Conservation (phyloP, 2,113 vertebrate species). For the Sciurus niger region DNA sequence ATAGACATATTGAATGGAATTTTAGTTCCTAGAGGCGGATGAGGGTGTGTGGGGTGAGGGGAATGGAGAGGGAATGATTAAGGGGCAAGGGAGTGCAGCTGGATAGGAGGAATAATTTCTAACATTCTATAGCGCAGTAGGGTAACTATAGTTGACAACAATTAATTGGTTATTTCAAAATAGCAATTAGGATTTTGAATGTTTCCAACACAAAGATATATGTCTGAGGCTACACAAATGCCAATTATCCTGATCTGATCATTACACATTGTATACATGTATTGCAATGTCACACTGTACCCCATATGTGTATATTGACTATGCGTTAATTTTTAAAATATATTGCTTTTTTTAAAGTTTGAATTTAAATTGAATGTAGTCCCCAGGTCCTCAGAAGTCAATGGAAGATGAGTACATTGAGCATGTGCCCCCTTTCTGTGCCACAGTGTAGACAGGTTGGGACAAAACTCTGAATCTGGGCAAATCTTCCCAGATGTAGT, state of each 20-base stretch:
- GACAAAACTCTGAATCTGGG: background rate
- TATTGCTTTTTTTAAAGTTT: background rate
- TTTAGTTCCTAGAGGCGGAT: background rate
- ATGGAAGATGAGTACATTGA: constrained; percentile 26
- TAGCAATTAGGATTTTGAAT: background rate
- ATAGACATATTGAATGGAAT: background rate
- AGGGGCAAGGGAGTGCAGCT: background rate
- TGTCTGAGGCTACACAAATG: background rate
- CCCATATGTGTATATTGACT: background rate
- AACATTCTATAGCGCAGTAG: background rate
- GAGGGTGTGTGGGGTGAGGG: background rate
- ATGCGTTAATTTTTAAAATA: background rate
- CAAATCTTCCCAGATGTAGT: background rate
- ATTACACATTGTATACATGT: background rate
- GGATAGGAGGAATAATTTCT: background rate
- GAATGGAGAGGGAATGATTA: background rate
- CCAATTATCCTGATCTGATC: background rate
- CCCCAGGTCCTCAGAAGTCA: background rate
- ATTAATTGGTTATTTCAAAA: background rate
- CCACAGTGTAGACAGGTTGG: background rate
- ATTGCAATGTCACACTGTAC: background rate
- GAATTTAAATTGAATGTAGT: background rate
- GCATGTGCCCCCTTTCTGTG: background rate
- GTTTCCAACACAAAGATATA: background rate
- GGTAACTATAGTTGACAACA: background rate